Base-by-base conservation (phyloP, 2,888 invertebrate genomes). In the Eilema sororculum region DNA sequence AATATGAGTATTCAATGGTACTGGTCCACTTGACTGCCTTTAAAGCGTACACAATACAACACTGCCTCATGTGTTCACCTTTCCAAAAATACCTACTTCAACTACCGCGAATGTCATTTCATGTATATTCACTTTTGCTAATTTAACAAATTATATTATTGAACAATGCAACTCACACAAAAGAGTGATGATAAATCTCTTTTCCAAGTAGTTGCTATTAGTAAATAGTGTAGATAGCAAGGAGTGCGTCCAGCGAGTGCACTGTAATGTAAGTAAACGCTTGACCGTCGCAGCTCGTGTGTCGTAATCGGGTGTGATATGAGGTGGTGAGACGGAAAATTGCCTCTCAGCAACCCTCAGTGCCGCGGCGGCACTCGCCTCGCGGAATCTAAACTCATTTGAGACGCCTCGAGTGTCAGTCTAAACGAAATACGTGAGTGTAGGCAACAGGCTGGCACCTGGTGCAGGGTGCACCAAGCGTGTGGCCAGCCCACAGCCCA, bases 261-360 rank as follows among this genome's bases (percentile, higher is more conserved):
- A 66, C 59, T 24, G 37, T 57, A 24, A 33, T 57, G 37, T 33
- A 57, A 67, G 67, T 67, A 59, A 59, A 30, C 59, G 46, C 46
- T 30, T 46, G 41, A 30, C 41, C 57, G 37, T 56, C 25, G n/a
- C 60, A 58, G 41, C 25, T 61, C 58, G 56, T 30, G 30, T 16
- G 62, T 37, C 52, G 61, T 56, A 56, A 60, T 62, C 28, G 37
- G 60, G 61, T 41, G 68, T 37, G 65, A 65, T 24, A 37, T 25
- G 61, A 69, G 46, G 62, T 65, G 68, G n/a, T 72, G 66, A 62
- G 25, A 37, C 66, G 72, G 65, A 72, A 72, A 72, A 72, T 72
- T 68, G 66, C 72, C 46, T 69, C 66, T 24, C 57, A 57, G 30
- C 66, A 28, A 61, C 69, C 69, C 68, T 65, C 68, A 62, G n/a